Evolutionary conservation across 2,888 invertebrate genomes (phyloP), one percentile per base, ranked within the genome.

Genomic region (Agonopterix arenella): DNA sequence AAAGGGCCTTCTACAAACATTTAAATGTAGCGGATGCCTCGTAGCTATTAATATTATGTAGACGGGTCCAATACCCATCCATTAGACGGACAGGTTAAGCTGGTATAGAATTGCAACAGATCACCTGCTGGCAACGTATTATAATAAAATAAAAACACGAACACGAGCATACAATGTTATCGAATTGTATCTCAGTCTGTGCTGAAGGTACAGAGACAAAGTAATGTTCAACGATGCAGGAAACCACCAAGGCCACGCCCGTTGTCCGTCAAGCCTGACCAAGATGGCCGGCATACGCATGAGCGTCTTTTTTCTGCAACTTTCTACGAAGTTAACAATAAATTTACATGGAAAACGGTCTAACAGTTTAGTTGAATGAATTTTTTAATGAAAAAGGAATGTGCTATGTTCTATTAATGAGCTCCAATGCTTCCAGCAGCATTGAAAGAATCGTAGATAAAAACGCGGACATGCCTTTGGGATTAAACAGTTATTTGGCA

Each of bases 171-270:
- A 36, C 46, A 47, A 47, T 40, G 46, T 41, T 40, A 47, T 28
- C 18, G 10, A n/a, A 40, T 28, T 28, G 40, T n/a, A 43, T 43
- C n/a, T 11, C 43, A 43, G 10, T 40, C 43, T 8, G 43, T 43
- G n/a, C 38, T 28, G 11, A n/a, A 45, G 13, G 11, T 52, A 42
- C 11, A 51, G 8, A 48, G 50, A 50, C 49, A 45, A 37, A 45
- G 44, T 52, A 47, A 37, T 51, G 50, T 45, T 48, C 48, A 44
- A 4, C 50, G 43, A 52, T 50, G 57, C 61, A 65, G 62, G 64
- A 69, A 69, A 56, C 60, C 48, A 50, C 53, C 66, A 69, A 70
- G 69, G 70, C 65, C 67, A 54, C 50, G 50, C 28, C 28, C 28
- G 28, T 48, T 47, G 56, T 58, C 61, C 62, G 61, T 60, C 61